Base-by-base conservation (phyloP, 2,888 invertebrate species). In the Keiferia lycopersicella region DNA sequence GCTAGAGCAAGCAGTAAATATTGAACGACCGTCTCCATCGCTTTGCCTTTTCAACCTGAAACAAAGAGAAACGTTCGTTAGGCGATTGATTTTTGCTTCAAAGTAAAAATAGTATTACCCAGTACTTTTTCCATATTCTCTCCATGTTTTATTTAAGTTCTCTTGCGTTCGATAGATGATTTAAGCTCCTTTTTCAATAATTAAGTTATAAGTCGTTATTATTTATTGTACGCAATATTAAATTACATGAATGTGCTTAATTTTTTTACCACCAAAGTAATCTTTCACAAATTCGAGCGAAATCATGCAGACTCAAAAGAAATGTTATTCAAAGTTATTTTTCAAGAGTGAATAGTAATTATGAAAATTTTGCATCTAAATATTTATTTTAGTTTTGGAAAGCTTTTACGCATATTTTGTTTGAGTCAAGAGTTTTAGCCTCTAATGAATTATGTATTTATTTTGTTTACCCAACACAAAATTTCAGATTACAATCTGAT, bases 1-100 rank as follows among this genome's bases (percentile, higher is more conserved):
- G 86, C 88, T 71, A 91, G 84, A 83, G 88, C 87, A 76, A 91
- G 77, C 74, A 91, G 89, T 83, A 91, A 91, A 91, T 90, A 91
- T 88, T 91, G 84, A 74, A 88, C 79, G 79, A 84, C 81, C 75
- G 86, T 84, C 85, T 88, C 84, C 91, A 91, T 91, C 77, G 75
- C 76, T 78, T 74, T 75, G 69, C 69, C 73, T 75, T 77, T 71
- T 78, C 72, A 78, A 82, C 80, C 91, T 91, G 89, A 67, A 91
- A 91, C 72, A 83, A 81, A 81, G 81, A 76, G 74, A 73, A 64
- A 69, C 60, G 61, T 67, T 71, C 70, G 63, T 69, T 66, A 66
- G 63, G 64, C 53, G 61, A 70, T 61, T 65, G 67, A 66, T 67
- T 69, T 67, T 45, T 16, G 16, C 16, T 45, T 45, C 45, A 64